phyloP scores from a whole-genome alignment of 64 coral and sea anemone species.

The Catalaphyllia jardinei region DNA sequence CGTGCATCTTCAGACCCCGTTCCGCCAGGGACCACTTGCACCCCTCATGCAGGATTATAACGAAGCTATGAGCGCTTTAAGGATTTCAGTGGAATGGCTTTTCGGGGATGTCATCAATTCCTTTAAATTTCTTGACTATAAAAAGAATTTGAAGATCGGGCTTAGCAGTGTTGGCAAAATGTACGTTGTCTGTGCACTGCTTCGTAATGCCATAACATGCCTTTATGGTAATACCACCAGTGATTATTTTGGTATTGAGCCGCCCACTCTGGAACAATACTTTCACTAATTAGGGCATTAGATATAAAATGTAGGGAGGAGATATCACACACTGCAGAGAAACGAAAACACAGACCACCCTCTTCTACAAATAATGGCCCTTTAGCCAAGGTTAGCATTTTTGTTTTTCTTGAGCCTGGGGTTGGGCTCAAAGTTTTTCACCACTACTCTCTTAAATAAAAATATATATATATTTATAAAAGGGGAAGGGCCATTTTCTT shows the following conservation, averaged over 20 bases:
- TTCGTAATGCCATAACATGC: slow-evolving; percentile 22
- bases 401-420: background rate
- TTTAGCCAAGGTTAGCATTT: background rate
- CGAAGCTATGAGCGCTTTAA: background rate
- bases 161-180: slow-evolving; percentile 12
- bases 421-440: background rate
- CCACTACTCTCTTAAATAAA: background rate
- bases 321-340: background rate
- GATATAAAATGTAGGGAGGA: background rate
- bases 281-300: slow-evolving; percentile 14
- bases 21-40: slow-evolving; percentile 27
- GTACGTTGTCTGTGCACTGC: background rate
- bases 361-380: background rate
- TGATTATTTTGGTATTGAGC: slow-evolving; percentile 34
- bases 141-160: slow-evolving; percentile 35
- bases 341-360: background rate
- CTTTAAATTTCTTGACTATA: slow-evolving; percentile 17
- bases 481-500: background rate
- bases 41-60: slow-evolving; percentile 27
- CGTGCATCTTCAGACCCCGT: slow-evolving; percentile 24
- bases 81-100: slow-evolving; percentile 22
- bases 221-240: slow-evolving; percentile 32
- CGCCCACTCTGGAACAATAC: slow-evolving; percentile 19
- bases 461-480: background rate
- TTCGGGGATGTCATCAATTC: slow-evolving; percentile 21